Percentiles rank a stretch among this genome's conserved stretches.
phyloP scores from a whole-genome alignment of 1,140 invertebrate species.

The Epicauta chinensis region DNA sequence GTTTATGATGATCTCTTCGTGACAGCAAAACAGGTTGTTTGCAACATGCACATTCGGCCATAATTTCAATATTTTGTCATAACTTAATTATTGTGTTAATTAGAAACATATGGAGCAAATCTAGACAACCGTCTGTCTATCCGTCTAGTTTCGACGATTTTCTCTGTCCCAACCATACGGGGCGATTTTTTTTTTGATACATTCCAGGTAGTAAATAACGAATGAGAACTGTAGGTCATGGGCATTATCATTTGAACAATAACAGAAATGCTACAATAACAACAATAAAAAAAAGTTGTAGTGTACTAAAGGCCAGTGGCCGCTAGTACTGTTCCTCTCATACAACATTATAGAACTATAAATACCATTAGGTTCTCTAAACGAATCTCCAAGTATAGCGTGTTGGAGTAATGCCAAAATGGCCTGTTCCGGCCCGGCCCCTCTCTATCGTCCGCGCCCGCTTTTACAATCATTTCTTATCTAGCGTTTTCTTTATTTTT shows the following conservation, averaged over 20 bases:
- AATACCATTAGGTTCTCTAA: conserved; percentile 47
- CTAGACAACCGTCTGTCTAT: no score
- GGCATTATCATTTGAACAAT: conserved; percentile 47
- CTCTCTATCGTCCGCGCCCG: conserved; percentile 4
- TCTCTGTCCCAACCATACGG: no score
- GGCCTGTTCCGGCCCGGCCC: conserved; percentile 46
- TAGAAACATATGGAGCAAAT: no score
- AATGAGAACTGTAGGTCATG: conserved; percentile 46
- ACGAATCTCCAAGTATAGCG: conserved; percentile 67
- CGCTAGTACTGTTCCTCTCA: conserved; percentile 37
- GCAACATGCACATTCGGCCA: no score
- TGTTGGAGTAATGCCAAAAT: conserved; percentile 56
- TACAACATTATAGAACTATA: conserved; percentile 42
- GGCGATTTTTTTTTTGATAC: no score
- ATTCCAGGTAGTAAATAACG: conserved; percentile 7
- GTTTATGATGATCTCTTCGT: no score
- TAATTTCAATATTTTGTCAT: no score
- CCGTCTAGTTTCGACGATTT: no score
- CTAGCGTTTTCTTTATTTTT: neutral
- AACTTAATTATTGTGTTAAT: no score
- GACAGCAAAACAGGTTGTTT: no score
- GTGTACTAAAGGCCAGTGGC: conserved; percentile 49
- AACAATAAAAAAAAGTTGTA: conserved; percentile 28
- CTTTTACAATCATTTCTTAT: conserved; percentile 1
- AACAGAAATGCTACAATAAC: no score